Evolutionary conservation across 2,888 invertebrate genomes (phyloP).

Genomic region (Liopterus haemorrhoidalis): DNA sequence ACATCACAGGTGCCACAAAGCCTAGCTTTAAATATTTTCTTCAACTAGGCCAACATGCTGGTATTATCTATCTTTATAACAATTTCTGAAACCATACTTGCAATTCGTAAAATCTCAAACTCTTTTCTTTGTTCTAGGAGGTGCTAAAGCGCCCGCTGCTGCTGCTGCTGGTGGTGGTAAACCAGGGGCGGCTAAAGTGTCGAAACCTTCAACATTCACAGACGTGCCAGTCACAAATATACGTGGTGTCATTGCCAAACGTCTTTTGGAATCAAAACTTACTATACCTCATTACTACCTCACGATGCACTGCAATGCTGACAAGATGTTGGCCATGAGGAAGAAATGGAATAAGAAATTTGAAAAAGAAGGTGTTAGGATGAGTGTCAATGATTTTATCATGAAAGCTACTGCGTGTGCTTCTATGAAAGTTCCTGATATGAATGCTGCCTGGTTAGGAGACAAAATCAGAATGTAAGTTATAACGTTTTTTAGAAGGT

Average conservation of each 20-base stretch:
- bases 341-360: constrained; percentile 71
- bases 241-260: constrained; percentile 80
- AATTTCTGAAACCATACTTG: no score
- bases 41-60: no score
- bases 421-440: constrained; percentile 83
- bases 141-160: constrained; percentile 41
- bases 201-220: constrained; percentile 40
- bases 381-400: constrained; percentile 94
- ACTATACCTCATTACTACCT: constrained; percentile 97
- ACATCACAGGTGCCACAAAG: no score
- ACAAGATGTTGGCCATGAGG: constrained; percentile 69
- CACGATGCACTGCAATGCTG: constrained; percentile 77
- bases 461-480: constrained; percentile 85
- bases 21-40: no score
- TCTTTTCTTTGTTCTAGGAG: constrained; percentile 24
- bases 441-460: constrained; percentile 95
- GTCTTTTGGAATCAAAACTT: constrained; percentile 82
- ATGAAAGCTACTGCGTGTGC: constrained; percentile 90
- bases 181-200: constrained; percentile 28
- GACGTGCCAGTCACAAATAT: constrained; percentile 78
- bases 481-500: constrained; percentile 1
- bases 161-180: constrained; percentile 29
- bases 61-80: no score
- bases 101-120: no score
- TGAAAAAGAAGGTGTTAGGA: constrained; percentile 73